These are phyloP conservation scores for Zophobas atratus DNA, from an alignment of 1,140 invertebrate genomes.

Conservation along the genomic window DNA sequence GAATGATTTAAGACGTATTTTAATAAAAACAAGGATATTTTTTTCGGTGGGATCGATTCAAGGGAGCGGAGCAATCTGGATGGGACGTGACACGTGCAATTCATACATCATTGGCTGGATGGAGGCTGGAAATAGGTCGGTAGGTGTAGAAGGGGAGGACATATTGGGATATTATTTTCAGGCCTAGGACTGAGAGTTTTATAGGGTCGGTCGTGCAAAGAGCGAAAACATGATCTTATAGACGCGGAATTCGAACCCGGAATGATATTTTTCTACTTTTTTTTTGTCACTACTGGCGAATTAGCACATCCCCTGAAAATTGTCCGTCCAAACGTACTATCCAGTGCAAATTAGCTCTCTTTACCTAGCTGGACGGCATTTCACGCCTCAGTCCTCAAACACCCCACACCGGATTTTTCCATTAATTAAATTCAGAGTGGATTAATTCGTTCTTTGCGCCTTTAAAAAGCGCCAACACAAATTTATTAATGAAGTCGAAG, in stretches of 20 bases:
- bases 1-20: slow-evolving; percentile 2
- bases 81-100: slow-evolving; percentile 10
- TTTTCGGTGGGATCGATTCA: slow-evolving; percentile 11
- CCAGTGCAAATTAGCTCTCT: neutral
- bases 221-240: too few species aligned
- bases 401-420: neutral
- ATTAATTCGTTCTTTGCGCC: neutral
- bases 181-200: neutral
- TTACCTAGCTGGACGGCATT: neutral
- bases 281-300: too few species aligned
- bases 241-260: too few species aligned
- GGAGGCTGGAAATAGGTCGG: neutral
- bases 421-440: neutral
- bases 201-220: neutral
- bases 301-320: neutral
- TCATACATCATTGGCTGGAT: neutral
- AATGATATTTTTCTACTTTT: too few species aligned
- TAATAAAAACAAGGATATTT: slow-evolving; percentile 2
- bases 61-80: neutral
- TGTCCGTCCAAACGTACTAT: neutral
- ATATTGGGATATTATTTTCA: neutral
- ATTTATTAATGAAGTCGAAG: neutral
- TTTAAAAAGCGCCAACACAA: neutral
- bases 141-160: neutral
- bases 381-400: neutral